phyloP scores from a whole-genome alignment of 2,888 invertebrate species.

The Kuschelorhynchus macadamiae region DNA sequence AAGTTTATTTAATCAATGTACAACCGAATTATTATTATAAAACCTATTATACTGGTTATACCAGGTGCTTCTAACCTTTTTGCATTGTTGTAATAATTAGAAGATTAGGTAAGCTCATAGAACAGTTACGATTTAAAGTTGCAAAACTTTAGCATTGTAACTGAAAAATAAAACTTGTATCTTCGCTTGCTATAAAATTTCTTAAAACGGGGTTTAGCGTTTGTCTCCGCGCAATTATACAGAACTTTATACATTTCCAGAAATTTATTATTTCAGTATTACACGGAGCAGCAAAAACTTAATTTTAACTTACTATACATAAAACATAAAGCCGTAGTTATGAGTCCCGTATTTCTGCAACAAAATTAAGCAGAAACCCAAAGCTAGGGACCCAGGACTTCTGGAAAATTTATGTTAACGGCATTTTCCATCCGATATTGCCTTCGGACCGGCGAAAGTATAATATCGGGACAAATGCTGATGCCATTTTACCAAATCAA shows the following conservation, averaged over 20 bases:
- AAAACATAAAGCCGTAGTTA: slow-evolving; percentile 42
- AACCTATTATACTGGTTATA: too few relatives aligned
- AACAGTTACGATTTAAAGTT: too few relatives aligned
- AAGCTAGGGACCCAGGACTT: slow-evolving; percentile 34
- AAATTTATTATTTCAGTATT: slow-evolving; percentile 25
- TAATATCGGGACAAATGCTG: slow-evolving; percentile 47
- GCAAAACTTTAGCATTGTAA: too few relatives aligned
- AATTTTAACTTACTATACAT: slow-evolving; percentile 41
- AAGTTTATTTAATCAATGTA: too few relatives aligned
- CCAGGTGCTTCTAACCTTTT: too few relatives aligned
- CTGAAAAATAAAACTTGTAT: too few relatives aligned
- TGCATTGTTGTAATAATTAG: too few relatives aligned
- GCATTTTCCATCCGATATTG: slow-evolving; percentile 42
- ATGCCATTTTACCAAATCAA: slow-evolving; percentile 37
- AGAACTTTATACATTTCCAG: slow-evolving; percentile 27
- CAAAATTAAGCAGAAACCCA: slow-evolving; percentile 46
- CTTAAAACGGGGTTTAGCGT: slow-evolving; percentile 8
- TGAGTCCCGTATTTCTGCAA: slow-evolving; percentile 39
- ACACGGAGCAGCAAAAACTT: slow-evolving; percentile 29
- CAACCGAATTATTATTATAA: too few relatives aligned
- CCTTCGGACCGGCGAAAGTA: slow-evolving; percentile 39
- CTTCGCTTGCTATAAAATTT: too few relatives aligned
- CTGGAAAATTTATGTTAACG: slow-evolving; percentile 48
- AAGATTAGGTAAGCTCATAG: too few relatives aligned
- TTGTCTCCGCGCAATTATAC: slow-evolving; percentile 21